Percentiles rank a stretch among this genome's conserved stretches.
Conservation (phyloP, 2,888 invertebrate genomes). For the Ormyrus pomaceus region DNA sequence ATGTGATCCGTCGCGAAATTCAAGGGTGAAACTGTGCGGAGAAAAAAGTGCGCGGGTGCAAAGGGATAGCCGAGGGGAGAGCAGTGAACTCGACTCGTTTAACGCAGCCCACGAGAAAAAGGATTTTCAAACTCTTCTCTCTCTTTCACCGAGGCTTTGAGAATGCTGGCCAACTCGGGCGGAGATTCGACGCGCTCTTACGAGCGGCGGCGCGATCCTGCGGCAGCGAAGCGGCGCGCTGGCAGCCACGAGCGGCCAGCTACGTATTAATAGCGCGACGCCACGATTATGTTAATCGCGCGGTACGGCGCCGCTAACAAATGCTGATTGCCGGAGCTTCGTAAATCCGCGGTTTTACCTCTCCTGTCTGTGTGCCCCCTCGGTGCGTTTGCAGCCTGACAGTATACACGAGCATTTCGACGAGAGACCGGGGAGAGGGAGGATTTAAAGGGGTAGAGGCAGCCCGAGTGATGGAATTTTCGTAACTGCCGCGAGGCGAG, state of each 20-base stretch:
- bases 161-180: neutral
- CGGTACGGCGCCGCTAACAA: neutral
- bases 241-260: neutral
- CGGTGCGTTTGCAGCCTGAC: too few species aligned
- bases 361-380: too few species aligned
- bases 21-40: too few species aligned
- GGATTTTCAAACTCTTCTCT: neutral
- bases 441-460: neutral
- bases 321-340: neutral
- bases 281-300: conserved; percentile 7
- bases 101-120: neutral
- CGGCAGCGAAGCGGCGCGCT: neutral
- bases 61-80: too few species aligned
- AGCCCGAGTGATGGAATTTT: conserved; percentile 33
- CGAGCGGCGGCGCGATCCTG: neutral
- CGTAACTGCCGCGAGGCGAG: conserved; percentile 9
- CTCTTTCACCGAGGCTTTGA: too few species aligned
- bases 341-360: neutral
- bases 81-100: too few species aligned
- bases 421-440: neutral
- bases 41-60: too few species aligned
- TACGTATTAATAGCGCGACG: neutral
- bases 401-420: too few species aligned
- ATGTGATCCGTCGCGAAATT: too few species aligned
- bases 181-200: neutral